Base-by-base conservation (phyloP, 2,113 vertebrate species). In the Callorhinus ursinus region DNA sequence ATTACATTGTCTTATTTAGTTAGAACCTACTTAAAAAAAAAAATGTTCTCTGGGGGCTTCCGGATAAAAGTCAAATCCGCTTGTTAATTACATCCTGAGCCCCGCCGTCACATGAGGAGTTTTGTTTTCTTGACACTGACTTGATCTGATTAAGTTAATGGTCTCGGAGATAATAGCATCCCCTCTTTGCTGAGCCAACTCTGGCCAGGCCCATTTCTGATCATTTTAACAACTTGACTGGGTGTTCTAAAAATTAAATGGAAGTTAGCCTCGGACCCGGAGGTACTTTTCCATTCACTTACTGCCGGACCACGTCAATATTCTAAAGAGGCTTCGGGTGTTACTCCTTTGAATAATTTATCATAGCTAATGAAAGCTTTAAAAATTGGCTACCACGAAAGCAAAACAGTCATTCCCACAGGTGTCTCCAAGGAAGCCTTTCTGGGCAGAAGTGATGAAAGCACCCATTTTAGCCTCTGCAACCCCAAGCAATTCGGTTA, bases 311-410 rank as follows among this genome's bases (percentile, higher is more conserved):
- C 49, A 13, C 0, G 33, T 88, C 90, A 33, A 8, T 67, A n/a
- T 88, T 85, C 94, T 93, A 16, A 76, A 76, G 84, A 65, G 74
- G 3, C 5, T 96, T 90, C 7, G 19, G 51, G 92, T 72, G 49
- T 74, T 74, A 57, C 65, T 83, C 24, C 55, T 88, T 86, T 76
- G 95, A 93, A 93, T 77, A 87, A 92, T 85, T 87, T 19, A 90
- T 55, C 49, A 71, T 13, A 28, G 5, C 57, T 95, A 76, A 96
- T 1, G 5, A 89, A 63, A n/a, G 79, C 39, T 90, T 91, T 90
- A 46, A 87, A 90, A 76, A 67, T 16, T 4, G 10, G 59, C 93
- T 49, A 24, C 82, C 91, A 88, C 0, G 16, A 93, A 98, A 90
- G 55, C 1, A 5, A 69, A 94, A 49, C n/a, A 14, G 0, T 18